These are phyloP conservation scores for Drosophila mercatorum DNA, from an alignment of 2,888 invertebrate genomes.

Conservation along the genomic window DNA sequence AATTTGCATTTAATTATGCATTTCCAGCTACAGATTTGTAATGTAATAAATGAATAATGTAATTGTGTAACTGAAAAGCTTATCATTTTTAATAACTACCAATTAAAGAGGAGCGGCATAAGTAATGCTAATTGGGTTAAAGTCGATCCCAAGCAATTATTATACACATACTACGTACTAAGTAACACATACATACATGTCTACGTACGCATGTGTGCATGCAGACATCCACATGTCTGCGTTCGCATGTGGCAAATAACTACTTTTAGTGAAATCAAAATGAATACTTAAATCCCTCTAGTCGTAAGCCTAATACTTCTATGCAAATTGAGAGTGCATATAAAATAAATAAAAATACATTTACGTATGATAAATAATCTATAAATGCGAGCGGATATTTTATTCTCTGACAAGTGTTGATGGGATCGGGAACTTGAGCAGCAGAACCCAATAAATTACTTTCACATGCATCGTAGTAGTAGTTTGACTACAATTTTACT, in stretches of 20 bases:
- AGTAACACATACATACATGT: slow-evolving; percentile 11
- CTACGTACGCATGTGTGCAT: not conserved
- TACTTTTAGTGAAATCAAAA: slow-evolving; percentile 69
- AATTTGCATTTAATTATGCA: slow-evolving; percentile 74
- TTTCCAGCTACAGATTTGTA: slow-evolving; percentile 68
- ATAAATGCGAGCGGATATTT: not conserved
- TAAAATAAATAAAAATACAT: slow-evolving; percentile 39
- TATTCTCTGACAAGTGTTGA: not conserved
- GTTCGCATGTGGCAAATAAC: slow-evolving; percentile 41
- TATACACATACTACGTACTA: slow-evolving; percentile 11
- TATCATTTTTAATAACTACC: slow-evolving; percentile 43
- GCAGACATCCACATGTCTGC: slow-evolving; percentile 8
- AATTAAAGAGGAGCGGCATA: slow-evolving; percentile 7
- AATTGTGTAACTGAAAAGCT: slow-evolving; percentile 59
- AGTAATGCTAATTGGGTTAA: slow-evolving; percentile 16
- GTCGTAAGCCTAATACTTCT: slow-evolving; percentile 63
- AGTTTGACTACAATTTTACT: not conserved
- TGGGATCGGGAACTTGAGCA: not conserved
- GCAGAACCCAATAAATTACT: not conserved
- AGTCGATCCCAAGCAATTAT: slow-evolving; percentile 26
- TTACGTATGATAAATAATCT: slow-evolving; percentile 55
- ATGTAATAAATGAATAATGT: slow-evolving; percentile 72
- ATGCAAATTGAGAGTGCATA: slow-evolving; percentile 37
- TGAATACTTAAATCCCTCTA: slow-evolving; percentile 66
- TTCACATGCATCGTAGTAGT: too few relatives aligned